Conservation (phyloP, 2,113 vertebrate genomes). For the Dipodomys ordii region DNA sequence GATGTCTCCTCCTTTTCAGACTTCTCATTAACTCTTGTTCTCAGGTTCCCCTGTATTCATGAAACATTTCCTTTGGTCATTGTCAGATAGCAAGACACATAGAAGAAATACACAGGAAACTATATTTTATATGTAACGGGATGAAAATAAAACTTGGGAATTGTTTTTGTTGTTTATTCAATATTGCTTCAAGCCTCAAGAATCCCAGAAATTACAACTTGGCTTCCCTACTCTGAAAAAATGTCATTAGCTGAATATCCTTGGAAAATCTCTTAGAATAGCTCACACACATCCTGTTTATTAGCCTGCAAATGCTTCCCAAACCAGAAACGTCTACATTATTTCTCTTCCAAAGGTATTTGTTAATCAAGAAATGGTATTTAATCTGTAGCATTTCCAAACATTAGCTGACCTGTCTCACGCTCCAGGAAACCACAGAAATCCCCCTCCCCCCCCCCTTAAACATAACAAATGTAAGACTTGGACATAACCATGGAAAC, state of each 20-base stretch:
- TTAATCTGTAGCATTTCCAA: constrained; percentile 47
- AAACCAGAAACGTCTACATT: not conserved
- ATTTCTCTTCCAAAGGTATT: constrained; percentile 11
- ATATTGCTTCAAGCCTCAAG: constrained; percentile 59
- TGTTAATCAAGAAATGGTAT: constrained; percentile 22
- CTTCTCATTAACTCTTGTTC: constrained; percentile 15
- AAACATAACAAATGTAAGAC: not conserved
- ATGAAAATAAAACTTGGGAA: constrained; percentile 34
- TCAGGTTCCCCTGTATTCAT: not conserved
- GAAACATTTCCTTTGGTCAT: not conserved
- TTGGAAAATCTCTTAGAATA: constrained; percentile 47
- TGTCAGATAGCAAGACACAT: constrained; percentile 55
- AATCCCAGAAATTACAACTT: constrained; percentile 63
- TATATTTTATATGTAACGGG: constrained; percentile 53
- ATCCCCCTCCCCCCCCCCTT: constrained; percentile 23
- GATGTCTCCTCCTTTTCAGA: constrained; percentile 16
- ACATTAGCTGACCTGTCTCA: constrained; percentile 52
- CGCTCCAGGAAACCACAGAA: constrained; percentile 41
- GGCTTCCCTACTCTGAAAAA: constrained; percentile 61
- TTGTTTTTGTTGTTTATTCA: not conserved
- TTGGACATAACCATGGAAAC: constrained; percentile 26
- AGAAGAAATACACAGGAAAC: constrained; percentile 52
- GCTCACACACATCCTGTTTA: not conserved
- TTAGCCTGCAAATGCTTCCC: constrained; percentile 44
- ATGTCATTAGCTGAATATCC: constrained; percentile 64